Percentiles rank a stretch among this genome's conserved stretches.
Evolutionary conservation across 2,113 vertebrate genomes (phyloP).

Genomic region (Dasypus novemcinctus): DNA sequence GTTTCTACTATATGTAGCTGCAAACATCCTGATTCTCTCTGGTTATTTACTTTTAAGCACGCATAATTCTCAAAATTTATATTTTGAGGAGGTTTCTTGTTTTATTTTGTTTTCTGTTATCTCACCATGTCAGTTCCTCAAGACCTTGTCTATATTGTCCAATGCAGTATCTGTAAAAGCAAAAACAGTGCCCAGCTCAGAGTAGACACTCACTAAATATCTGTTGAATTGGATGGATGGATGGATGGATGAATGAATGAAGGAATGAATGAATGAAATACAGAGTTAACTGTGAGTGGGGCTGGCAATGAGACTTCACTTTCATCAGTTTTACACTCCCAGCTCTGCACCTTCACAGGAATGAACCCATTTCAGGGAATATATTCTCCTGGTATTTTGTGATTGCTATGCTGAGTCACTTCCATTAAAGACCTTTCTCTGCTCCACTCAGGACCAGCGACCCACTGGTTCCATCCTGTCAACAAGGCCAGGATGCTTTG

Average conservation of each 20-base stretch:
- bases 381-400: constrained; percentile 61
- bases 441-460: constrained; percentile 43
- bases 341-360: background rate
- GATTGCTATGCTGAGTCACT: constrained; percentile 63
- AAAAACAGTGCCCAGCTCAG: background rate
- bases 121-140: background rate
- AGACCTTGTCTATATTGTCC: background rate
- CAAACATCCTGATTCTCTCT: background rate
- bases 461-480: background rate
- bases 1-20: background rate
- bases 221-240: background rate
- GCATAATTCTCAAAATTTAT: background rate
- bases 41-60: background rate
- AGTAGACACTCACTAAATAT: background rate
- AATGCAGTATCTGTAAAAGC: background rate
- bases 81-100: background rate
- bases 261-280: background rate
- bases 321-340: background rate
- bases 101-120: background rate
- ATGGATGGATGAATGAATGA: no score
- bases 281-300: background rate
- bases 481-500: background rate
- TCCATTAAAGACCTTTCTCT: constrained; percentile 35
- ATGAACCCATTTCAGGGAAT: constrained; percentile 33
- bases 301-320: background rate